These are phyloP conservation scores for Pristionchus pacificus DNA, from an alignment of 1,140 invertebrate species.

Conservation along the genomic window DNA sequence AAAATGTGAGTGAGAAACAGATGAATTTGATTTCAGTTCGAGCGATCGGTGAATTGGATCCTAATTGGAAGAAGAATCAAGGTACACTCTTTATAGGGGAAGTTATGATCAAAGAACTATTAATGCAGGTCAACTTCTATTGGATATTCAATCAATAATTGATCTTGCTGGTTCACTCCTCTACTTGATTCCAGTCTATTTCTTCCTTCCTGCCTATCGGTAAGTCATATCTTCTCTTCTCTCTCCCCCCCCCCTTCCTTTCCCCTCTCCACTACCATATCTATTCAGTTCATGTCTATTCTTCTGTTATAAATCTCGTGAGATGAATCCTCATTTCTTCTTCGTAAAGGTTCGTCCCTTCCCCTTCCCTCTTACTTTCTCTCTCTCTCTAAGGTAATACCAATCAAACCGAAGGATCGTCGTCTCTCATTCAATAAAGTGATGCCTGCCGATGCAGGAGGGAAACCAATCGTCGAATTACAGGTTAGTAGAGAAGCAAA, in stretches of 20 bases:
- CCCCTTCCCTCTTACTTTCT: not conserved
- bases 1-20: not conserved
- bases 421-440: too few relatives aligned
- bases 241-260: too few relatives aligned
- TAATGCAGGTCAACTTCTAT: too few relatives aligned
- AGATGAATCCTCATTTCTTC: not conserved
- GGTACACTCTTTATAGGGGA: too few relatives aligned
- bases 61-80: too few relatives aligned
- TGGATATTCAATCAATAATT: not conserved
- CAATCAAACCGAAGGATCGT: too few relatives aligned
- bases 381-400: not conserved
- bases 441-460: not conserved
- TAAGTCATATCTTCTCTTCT: too few relatives aligned
- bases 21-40: not conserved
- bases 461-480: too few relatives aligned
- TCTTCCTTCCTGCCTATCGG: not conserved
- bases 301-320: not conserved
- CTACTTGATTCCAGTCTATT: not conserved
- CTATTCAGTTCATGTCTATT: not conserved
- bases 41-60: not conserved
- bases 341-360: not conserved
- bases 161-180: not conserved
- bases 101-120: too few relatives aligned
- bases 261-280: too few relatives aligned
- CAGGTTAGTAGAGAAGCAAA: too few relatives aligned